These are phyloP conservation scores for Iselma pallidipennis DNA, from an alignment of 2,888 invertebrate genomes.

Conservation along the genomic window DNA sequence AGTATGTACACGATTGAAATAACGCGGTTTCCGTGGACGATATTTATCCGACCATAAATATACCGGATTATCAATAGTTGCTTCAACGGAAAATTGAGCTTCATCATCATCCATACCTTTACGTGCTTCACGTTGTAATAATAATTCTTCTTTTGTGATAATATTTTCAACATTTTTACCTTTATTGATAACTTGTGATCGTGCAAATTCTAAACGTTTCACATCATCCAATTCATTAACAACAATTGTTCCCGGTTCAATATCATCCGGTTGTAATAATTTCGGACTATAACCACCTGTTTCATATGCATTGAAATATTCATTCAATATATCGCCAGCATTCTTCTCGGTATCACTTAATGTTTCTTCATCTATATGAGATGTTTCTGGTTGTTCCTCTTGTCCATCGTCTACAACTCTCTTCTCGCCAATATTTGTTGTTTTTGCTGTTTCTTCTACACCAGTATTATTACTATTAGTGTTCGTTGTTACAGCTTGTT, in stretches of 20 bases:
- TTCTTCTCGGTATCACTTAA: slow-evolving; percentile 52
- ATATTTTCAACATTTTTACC: slow-evolving; percentile 62
- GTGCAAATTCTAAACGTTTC: slow-evolving; percentile 72
- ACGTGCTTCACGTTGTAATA: slow-evolving; percentile 79
- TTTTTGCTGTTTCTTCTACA: slow-evolving; percentile 39
- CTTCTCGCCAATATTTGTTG: slow-evolving; percentile 23
- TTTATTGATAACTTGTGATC: slow-evolving; percentile 67
- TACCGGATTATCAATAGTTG: slow-evolving; percentile 81
- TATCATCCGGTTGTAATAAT: slow-evolving; percentile 64
- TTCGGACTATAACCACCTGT: slow-evolving; percentile 85
- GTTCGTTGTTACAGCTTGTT: slow-evolving; percentile 64
- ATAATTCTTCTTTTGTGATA: slow-evolving; percentile 60
- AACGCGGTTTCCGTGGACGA: slow-evolving; percentile 94
- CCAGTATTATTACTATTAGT: slow-evolving; percentile 37
- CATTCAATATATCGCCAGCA: slow-evolving; percentile 57
- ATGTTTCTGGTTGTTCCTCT: slow-evolving; percentile 21
- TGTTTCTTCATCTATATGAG: slow-evolving; percentile 44
- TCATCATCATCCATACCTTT: slow-evolving; percentile 87
- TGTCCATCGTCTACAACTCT: slow-evolving; percentile 21
- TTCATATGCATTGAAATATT: slow-evolving; percentile 71
- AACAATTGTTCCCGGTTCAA: slow-evolving; percentile 78
- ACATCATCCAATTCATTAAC: slow-evolving; percentile 76
- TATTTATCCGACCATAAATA: slow-evolving; percentile 98
- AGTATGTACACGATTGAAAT: slow-evolving; percentile 94
- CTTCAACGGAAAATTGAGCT: slow-evolving; percentile 90